These are phyloP conservation scores for Pempheris klunzingeri DNA, from an alignment of 2,797 vertebrate species.

Conservation along the genomic window DNA sequence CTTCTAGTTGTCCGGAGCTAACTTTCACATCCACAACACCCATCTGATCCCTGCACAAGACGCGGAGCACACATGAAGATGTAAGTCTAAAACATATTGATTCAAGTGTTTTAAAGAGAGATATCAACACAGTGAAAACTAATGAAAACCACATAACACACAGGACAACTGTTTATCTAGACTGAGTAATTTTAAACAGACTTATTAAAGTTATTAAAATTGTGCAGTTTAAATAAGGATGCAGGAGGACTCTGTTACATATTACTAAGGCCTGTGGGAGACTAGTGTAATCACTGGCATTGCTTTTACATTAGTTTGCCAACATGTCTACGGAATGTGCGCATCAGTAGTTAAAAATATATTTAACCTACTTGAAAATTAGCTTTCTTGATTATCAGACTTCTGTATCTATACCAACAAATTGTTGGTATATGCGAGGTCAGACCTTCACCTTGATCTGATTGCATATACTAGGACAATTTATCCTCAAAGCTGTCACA, in stretches of 20 bases:
- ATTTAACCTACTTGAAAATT: neutral
- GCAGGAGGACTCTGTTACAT: no score
- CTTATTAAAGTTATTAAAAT: no score
- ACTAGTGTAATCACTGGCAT: no score
- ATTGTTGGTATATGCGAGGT: no score
- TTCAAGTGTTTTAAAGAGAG: neutral
- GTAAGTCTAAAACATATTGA: neutral
- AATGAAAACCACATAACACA: neutral
- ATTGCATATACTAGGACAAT: neutral
- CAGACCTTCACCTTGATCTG: no score
- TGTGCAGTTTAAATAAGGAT: no score
- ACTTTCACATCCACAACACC: slow-evolving; percentile 90
- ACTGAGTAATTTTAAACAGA: slow-evolving; percentile 1
- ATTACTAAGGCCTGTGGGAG: no score
- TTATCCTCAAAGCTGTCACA: neutral
- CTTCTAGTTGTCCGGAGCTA: slow-evolving; percentile 92
- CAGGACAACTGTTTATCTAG: neutral
- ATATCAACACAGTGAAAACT: neutral
- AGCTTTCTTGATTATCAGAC: neutral
- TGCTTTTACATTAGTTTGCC: neutral
- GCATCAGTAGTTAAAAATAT: neutral
- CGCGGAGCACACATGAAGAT: neutral
- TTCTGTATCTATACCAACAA: neutral
- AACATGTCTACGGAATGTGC: neutral
- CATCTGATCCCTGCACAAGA: slow-evolving; percentile 87